Conservation (phyloP, 2,888 invertebrate species). For the Euplexia lucipara region DNA sequence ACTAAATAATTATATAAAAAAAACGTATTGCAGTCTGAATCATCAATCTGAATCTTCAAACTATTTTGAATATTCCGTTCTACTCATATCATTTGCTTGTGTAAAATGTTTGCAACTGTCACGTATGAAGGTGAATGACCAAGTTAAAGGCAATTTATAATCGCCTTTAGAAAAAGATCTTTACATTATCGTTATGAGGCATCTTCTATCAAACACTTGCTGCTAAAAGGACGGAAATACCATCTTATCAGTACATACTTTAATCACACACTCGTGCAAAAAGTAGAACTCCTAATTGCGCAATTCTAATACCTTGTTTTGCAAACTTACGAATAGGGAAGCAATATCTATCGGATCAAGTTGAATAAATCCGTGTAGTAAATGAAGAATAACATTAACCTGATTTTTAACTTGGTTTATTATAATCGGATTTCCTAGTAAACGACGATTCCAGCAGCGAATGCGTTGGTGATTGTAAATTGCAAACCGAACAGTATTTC, state of each 20-base stretch:
- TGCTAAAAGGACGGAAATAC: slow-evolving; percentile 12
- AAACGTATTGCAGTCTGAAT: too few species aligned
- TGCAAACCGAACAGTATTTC: slow-evolving; percentile 69
- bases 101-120: slow-evolving; percentile 25
- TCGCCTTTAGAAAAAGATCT: slow-evolving; percentile 21
- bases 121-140: slow-evolving; percentile 43
- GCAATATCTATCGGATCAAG: neutral
- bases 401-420: slow-evolving; percentile 21
- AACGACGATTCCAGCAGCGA: slow-evolving; percentile 37
- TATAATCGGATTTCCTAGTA: slow-evolving; percentile 44
- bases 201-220: slow-evolving; percentile 3
- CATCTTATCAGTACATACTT: slow-evolving; percentile 46
- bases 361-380: too few species aligned
- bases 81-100: neutral
- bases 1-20: too few species aligned
- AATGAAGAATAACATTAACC: neutral
- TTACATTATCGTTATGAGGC: slow-evolving; percentile 16
- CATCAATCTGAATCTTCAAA: too few species aligned
- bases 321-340: slow-evolving; percentile 22
- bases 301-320: slow-evolving; percentile 38
- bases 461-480: slow-evolving; percentile 62
- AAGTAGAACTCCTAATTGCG: slow-evolving; percentile 34
- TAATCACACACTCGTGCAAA: slow-evolving; percentile 37
- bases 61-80: slow-evolving; percentile 17
- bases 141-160: slow-evolving; percentile 16